Evolutionary conservation across 2,113 vertebrate species (phyloP).

Genomic region (Peromyscus californicus): DNA sequence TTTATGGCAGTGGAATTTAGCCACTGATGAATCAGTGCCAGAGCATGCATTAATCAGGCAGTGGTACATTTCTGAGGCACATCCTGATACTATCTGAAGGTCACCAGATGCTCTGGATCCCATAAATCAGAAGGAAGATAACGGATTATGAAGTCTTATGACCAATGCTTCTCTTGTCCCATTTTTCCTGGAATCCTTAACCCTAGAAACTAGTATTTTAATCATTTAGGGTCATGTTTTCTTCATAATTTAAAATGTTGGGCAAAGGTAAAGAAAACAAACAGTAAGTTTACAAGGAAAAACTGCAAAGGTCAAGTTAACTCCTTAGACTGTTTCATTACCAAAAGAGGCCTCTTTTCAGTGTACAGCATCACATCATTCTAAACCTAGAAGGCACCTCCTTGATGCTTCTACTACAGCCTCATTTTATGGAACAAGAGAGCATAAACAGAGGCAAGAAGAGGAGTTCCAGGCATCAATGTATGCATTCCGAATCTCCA

Average conservation of each 20-base stretch:
- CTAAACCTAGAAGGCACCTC: background rate
- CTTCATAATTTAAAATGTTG: background rate
- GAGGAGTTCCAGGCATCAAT: background rate
- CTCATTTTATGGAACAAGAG: background rate
- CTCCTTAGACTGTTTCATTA: background rate
- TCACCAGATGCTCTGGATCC: background rate
- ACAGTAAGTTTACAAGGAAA: background rate
- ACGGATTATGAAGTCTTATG: background rate
- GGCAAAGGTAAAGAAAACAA: background rate
- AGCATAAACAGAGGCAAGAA: background rate
- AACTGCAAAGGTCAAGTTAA: background rate
- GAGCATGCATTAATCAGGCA: background rate
- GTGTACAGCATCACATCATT: background rate
- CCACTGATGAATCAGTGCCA: background rate
- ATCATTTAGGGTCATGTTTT: background rate
- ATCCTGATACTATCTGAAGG: background rate
- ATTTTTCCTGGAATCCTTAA: background rate
- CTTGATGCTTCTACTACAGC: background rate
- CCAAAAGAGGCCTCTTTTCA: background rate
- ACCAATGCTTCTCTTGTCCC: background rate
- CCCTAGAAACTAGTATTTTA: background rate
- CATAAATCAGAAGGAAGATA: slow-evolving; percentile 3
- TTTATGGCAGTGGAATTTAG: background rate
- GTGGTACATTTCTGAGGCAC: background rate
- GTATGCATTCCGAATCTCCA: background rate